Evolutionary conservation across 2,888 invertebrate species (phyloP).

Genomic region (Neoitamus cyanurus): DNA sequence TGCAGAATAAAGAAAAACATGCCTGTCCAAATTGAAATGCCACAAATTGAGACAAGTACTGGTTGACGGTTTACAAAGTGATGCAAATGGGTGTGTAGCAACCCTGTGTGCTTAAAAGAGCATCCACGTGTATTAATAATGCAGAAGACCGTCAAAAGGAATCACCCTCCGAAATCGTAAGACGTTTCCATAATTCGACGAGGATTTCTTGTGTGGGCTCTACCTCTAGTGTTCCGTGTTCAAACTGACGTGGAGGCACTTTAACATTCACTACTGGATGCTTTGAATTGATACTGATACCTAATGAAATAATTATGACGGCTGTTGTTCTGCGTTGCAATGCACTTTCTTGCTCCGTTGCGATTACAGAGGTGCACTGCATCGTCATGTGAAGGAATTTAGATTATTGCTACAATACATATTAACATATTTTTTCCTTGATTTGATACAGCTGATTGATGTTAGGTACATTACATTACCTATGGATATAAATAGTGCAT

Average conservation of each 20-base stretch:
- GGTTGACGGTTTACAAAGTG: not conserved
- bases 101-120: not conserved
- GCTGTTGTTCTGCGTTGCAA: not conserved
- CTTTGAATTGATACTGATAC: not conserved
- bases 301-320: not conserved
- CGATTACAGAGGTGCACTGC: not conserved
- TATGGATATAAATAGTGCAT: too few species aligned
- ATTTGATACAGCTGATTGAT: too few species aligned
- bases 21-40: conserved; percentile 11
- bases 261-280: not conserved
- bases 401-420: too few species aligned
- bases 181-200: not conserved
- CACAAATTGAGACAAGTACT: conserved; percentile 14
- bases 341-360: not conserved
- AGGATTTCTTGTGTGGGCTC: not conserved
- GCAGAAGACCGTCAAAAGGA: not conserved
- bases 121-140: not conserved
- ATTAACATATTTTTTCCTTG: too few species aligned
- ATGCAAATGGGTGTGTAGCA: not conserved
- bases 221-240: not conserved
- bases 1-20: not conserved
- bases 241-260: not conserved
- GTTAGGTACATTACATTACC: too few species aligned
- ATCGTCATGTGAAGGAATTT: not conserved
- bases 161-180: not conserved